phyloP scores from a whole-genome alignment of 1,140 invertebrate species.

The Drosophila pallidifrons region DNA sequence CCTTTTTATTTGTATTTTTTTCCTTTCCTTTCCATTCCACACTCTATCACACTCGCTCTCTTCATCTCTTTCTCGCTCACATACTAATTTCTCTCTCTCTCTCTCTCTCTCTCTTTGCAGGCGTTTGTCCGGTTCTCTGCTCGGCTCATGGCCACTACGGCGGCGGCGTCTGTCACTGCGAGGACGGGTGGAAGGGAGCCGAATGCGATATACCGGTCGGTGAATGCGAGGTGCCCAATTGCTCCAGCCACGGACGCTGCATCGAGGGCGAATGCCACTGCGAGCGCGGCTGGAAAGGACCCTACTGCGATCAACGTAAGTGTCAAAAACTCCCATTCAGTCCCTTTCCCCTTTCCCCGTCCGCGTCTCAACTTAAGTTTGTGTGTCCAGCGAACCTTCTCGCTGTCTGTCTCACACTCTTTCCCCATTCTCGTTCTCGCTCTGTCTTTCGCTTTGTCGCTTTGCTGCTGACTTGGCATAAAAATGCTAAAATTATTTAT shows the following conservation, averaged over 20 bases:
- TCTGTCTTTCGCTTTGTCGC: conserved; percentile 15
- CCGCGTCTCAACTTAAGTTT: not conserved
- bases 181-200: conserved; percentile 97
- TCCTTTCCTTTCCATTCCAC: not conserved
- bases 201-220: conserved; percentile 97
- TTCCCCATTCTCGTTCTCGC: conserved; percentile 9
- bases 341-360: too few relatives aligned
- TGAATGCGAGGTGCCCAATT: conserved; percentile 96
- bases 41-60: not conserved
- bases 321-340: conserved; percentile 43
- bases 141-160: conserved; percentile 98
- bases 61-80: not conserved
- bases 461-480: conserved; percentile 74
- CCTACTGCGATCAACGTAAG: conserved; percentile 93
- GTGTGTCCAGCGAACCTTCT: not conserved
- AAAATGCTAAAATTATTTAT: conserved; percentile 83
- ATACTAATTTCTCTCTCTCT: conserved; percentile 1
- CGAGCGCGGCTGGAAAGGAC: conserved; percentile 95
- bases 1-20: conserved; percentile 15
- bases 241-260: conserved; percentile 96
- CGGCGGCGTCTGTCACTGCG: conserved; percentile 97
- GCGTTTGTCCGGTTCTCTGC: conserved; percentile 98
- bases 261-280: conserved; percentile 95
- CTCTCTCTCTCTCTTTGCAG: conserved; percentile 83
- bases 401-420: conserved; percentile 21